Percentiles rank a stretch among this genome's conserved stretches.
Evolutionary conservation across 2,113 vertebrate genomes (phyloP).

Genomic region (Motacilla tschutschensis): DNA sequence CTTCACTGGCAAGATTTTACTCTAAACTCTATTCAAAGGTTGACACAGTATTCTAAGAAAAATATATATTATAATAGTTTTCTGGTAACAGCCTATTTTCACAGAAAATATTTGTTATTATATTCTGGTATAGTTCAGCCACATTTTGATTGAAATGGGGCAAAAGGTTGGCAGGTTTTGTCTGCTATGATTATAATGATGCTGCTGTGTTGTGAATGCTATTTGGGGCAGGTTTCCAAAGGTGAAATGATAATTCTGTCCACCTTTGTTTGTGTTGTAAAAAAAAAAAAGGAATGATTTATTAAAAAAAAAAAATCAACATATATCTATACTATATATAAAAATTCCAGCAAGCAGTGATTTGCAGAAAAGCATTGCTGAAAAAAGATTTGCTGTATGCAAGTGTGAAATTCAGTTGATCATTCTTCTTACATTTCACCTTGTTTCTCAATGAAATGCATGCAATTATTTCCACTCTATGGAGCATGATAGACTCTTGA

Average conservation of each 20-base stretch:
- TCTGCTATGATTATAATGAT: conserved; percentile 21
- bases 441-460: not conserved
- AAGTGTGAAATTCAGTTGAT: conserved; percentile 1
- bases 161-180: not conserved
- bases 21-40: not conserved
- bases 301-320: accelerated
- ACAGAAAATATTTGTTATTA: not conserved
- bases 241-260: conserved; percentile 8
- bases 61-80: not conserved
- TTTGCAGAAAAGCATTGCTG: not conserved
- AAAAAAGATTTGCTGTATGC: not conserved
- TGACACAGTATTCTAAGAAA: not conserved
- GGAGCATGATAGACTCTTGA: not conserved
- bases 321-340: not conserved
- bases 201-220: conserved; percentile 17
- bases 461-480: not conserved
- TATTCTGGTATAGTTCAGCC: not conserved
- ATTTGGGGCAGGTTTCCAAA: conserved; percentile 45
- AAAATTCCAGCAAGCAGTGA: not conserved
- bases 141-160: conserved; percentile 1
- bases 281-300: not conserved
- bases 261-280: not conserved
- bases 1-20: not conserved
- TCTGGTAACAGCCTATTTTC: not conserved
- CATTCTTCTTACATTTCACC: not conserved